Conservation (phyloP, 2,113 vertebrate genomes). For the Galemys pyrenaicus region DNA sequence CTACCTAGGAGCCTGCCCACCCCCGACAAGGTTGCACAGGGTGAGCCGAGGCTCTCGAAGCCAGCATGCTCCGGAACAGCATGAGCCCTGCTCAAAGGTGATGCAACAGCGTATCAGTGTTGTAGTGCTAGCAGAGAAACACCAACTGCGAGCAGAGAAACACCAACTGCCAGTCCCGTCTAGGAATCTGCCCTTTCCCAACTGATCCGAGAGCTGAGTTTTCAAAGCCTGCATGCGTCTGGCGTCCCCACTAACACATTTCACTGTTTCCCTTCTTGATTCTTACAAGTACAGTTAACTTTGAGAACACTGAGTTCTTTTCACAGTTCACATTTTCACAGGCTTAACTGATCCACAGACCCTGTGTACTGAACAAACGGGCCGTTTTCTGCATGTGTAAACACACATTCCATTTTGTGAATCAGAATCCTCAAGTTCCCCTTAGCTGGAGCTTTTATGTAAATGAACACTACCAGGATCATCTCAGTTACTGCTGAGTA, state of each 20-base stretch:
- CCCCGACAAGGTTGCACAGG: background rate
- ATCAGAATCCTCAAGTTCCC: background rate
- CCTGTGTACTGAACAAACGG: background rate
- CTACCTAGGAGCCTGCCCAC: background rate
- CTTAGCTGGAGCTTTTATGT: background rate
- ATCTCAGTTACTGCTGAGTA: background rate
- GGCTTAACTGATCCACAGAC: background rate
- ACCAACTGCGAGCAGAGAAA: background rate
- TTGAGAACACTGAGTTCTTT: background rate
- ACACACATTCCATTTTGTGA: background rate
- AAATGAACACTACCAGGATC: background rate
- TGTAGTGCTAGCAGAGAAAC: background rate
- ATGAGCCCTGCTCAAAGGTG: background rate
- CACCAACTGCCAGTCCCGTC: background rate
- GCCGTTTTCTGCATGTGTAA: background rate
- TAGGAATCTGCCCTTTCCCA: background rate
- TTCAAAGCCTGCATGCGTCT: background rate
- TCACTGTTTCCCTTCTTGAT: slow-evolving; percentile 18
- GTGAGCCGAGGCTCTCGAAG: background rate
- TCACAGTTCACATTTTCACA: background rate
- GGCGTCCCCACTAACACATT: background rate
- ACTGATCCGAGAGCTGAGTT: background rate
- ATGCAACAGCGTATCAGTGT: background rate
- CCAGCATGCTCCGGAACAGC: background rate
- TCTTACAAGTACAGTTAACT: background rate